Conservation (phyloP, 2,888 invertebrate species). For the Leptopterna dolabrata region DNA sequence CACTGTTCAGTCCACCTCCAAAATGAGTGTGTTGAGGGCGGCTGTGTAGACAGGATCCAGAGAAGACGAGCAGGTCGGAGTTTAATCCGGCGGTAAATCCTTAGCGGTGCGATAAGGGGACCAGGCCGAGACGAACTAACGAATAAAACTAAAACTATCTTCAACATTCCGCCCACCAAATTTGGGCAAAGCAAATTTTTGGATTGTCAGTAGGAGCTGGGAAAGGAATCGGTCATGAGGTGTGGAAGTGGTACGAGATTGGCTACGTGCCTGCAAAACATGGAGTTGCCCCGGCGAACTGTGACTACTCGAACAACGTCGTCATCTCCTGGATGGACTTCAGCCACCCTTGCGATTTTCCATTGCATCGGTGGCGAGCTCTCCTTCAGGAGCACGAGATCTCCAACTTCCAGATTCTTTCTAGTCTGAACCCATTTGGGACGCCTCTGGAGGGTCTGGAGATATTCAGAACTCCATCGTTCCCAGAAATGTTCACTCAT, state of each 20-base stretch:
- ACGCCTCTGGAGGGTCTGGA: slow-evolving; percentile 52
- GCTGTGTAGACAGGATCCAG: too few species aligned
- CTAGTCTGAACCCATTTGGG: slow-evolving; percentile 52
- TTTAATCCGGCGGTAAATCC: too few species aligned
- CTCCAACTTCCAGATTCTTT: slow-evolving; percentile 44
- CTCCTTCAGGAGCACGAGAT: slow-evolving; percentile 46
- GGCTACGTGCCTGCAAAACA: not conserved
- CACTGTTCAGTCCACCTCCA: too few species aligned
- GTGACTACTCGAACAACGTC: slow-evolving; percentile 17
- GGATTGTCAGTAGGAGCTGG: not conserved
- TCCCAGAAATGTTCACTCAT: slow-evolving; percentile 61
- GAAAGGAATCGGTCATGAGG: not conserved
- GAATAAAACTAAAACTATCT: not conserved
- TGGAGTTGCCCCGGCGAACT: not conserved
- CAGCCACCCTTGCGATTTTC: not conserved
- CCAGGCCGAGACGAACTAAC: too few species aligned
- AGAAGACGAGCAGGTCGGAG: too few species aligned
- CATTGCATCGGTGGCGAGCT: slow-evolving; percentile 28
- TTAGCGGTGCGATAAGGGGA: too few species aligned
- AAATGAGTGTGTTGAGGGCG: too few species aligned
- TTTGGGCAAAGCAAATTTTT: slow-evolving; percentile 4
- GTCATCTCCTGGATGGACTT: slow-evolving; percentile 26
- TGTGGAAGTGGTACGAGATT: slow-evolving; percentile 8
- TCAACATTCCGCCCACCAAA: slow-evolving; percentile 32
- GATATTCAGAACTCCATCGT: slow-evolving; percentile 58